Evolutionary conservation across 1,140 invertebrate genomes (phyloP).

Genomic region (Psilanteris sp.): DNA sequence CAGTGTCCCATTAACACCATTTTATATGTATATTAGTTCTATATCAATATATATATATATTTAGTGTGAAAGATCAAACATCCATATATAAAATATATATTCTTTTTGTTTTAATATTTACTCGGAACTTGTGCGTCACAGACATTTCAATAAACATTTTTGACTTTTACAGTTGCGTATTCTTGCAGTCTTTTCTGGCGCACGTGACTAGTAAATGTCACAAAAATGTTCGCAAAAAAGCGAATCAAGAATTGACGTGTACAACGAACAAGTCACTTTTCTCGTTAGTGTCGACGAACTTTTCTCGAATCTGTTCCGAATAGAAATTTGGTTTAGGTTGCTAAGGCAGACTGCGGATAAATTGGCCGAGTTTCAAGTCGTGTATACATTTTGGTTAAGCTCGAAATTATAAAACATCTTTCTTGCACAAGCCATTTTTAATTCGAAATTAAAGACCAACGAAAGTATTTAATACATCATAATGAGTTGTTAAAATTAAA

Average conservation of each 20-base stretch:
- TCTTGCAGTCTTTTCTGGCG: slow-evolving; percentile 6
- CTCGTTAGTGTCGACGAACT: slow-evolving; percentile 44
- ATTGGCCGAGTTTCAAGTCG: slow-evolving; percentile 25
- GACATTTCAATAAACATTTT: slow-evolving; percentile 19
- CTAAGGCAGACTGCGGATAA: slow-evolving; percentile 6
- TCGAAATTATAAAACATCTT: slow-evolving; percentile 8
- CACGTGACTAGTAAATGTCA: slow-evolving; percentile 36
- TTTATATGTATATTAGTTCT: too few species aligned
- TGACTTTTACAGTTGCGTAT: not conserved
- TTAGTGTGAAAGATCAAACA: too few species aligned
- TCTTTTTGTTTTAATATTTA: too few species aligned
- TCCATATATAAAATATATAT: too few species aligned
- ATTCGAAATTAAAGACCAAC: too few species aligned
- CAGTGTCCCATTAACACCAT: too few species aligned
- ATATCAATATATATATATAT: too few species aligned
- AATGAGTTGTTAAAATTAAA: too few species aligned
- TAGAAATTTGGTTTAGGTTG: slow-evolving; percentile 47
- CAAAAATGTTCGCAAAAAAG: slow-evolving; percentile 23
- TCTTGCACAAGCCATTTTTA: not conserved
- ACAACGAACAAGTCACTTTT: slow-evolving; percentile 48
- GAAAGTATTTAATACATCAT: too few species aligned
- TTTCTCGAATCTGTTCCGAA: slow-evolving; percentile 47
- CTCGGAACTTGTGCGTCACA: too few species aligned
- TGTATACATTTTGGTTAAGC: slow-evolving; percentile 6
- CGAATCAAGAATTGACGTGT: slow-evolving; percentile 47